Evolutionary conservation across 2,888 invertebrate genomes (phyloP), one percentile per base, ranked within the genome.

Genomic region (Lochmaea capreae): DNA sequence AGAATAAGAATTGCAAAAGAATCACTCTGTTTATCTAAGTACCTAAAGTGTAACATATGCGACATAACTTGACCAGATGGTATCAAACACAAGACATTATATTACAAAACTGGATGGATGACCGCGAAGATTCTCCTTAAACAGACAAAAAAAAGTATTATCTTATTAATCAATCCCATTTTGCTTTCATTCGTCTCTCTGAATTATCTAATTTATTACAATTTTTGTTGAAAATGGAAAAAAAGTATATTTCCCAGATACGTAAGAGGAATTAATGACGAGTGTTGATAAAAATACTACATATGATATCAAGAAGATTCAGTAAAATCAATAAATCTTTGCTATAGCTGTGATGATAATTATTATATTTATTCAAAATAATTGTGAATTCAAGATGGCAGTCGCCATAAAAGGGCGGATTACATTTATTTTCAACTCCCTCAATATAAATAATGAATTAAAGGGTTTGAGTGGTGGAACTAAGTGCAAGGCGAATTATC

Each of bases 51-150:
- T 61, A 61, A 39, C 12, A 61, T 61, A 26, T 61, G 39, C 10
- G 4, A 39, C 61, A 61, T 33, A 54, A 54, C 54, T 61, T n/a
- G n/a, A 33, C 39, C 61, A 61, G 61, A 61, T 61, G 39, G 39
- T 61, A 61, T 61, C 61, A n/a, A 39, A 33, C 61, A 39, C 14
- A 61, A 12, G 39, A 61, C 33, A 39, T 61, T 61, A 39, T 61
- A 61, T 61, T 61, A 33, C 61, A 61, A 61, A 61, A 61, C 9
- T 39, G 61, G 61, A 39, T 33, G 39, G 22, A 61, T 39, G 61
- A 33, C 61, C 61, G n/a, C 39, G 39, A 39, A 39, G 61, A 61
- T 61, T 61, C 39, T 61, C 33, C 61, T 18, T 39, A 61, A 61
- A 61, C 12, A 39, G 33, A 33, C 39, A 61, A 61, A 18, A 33